Conservation (phyloP, 2,888 invertebrate genomes). For the Hypsopygia costalis region DNA sequence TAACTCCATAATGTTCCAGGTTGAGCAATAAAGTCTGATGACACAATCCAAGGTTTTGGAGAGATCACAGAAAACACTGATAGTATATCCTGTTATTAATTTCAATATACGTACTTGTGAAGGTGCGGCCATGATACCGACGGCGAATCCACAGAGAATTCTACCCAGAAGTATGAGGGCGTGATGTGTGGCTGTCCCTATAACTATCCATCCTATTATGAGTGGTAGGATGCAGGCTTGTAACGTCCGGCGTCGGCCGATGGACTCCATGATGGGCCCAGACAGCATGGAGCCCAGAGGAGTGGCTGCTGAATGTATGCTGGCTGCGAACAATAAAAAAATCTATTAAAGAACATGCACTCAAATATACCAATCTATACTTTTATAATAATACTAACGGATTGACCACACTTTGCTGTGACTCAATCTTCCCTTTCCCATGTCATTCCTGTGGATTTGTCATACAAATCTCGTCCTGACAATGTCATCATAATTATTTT, state of each 20-base stretch:
- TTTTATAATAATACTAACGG: too few species aligned
- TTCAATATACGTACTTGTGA: slow-evolving; percentile 80
- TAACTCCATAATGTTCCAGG: too few species aligned
- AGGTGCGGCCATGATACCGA: slow-evolving; percentile 87
- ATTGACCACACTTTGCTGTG: too few species aligned
- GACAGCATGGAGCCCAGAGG: slow-evolving; percentile 87
- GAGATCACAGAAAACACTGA: too few species aligned
- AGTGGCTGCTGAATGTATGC: slow-evolving; percentile 88
- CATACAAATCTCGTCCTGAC: too few species aligned
- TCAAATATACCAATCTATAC: too few species aligned
- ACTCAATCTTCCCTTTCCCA: too few species aligned
- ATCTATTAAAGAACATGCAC: background rate
- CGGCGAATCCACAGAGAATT: slow-evolving; percentile 85
- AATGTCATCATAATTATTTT: too few species aligned
- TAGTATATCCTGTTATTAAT: too few species aligned
- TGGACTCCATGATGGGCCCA: slow-evolving; percentile 85
- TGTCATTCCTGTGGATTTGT: too few species aligned
- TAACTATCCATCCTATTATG: slow-evolving; percentile 84
- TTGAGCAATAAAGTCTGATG: too few species aligned
- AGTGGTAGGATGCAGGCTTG: slow-evolving; percentile 84
- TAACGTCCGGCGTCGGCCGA: slow-evolving; percentile 84
- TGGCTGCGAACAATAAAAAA: slow-evolving; percentile 72
- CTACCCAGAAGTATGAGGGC: slow-evolving; percentile 83
- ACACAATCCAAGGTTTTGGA: too few species aligned
- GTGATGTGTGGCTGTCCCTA: slow-evolving; percentile 81